Conservation (phyloP, 2,797 vertebrate genomes). For the Bradypus variegatus region DNA sequence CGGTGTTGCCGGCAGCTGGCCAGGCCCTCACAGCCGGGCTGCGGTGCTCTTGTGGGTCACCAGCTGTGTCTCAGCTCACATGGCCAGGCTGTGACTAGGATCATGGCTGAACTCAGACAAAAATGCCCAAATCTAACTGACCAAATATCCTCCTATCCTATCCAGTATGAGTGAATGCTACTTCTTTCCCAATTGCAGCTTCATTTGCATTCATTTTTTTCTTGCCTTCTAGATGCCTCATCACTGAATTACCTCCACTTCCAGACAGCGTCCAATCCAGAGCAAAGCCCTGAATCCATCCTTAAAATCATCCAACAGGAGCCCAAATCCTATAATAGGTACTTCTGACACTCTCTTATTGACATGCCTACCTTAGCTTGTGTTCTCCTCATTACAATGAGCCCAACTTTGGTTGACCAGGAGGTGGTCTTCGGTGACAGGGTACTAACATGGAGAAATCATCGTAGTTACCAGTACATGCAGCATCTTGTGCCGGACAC, state of each 20-base stretch:
- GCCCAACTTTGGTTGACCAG: accelerated
- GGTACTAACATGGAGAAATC: accelerated
- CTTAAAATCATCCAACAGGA: background rate
- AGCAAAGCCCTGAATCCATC: background rate
- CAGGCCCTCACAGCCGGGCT: too few species aligned
- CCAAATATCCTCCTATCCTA: background rate
- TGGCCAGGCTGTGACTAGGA: too few species aligned
- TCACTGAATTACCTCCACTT: accelerated
- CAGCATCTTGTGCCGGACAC: accelerated
- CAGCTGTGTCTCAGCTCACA: accelerated
- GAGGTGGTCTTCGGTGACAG: too few species aligned
- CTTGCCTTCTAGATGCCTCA: accelerated
- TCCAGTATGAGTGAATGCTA: accelerated
- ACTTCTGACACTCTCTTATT: background rate
- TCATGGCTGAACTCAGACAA: too few species aligned
- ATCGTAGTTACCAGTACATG: background rate
- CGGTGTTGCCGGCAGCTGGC: too few species aligned
- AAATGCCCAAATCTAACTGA: too few species aligned
- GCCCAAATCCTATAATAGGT: background rate
- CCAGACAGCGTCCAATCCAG: accelerated
- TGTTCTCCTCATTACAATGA: too few species aligned
- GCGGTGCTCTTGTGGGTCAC: background rate
- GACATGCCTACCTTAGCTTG: accelerated
- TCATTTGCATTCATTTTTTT: background rate
- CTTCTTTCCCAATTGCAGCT: background rate